These are phyloP conservation scores for Sebastes kiyomatsui DNA, from an alignment of 2,797 vertebrate species.

Conservation along the genomic window DNA sequence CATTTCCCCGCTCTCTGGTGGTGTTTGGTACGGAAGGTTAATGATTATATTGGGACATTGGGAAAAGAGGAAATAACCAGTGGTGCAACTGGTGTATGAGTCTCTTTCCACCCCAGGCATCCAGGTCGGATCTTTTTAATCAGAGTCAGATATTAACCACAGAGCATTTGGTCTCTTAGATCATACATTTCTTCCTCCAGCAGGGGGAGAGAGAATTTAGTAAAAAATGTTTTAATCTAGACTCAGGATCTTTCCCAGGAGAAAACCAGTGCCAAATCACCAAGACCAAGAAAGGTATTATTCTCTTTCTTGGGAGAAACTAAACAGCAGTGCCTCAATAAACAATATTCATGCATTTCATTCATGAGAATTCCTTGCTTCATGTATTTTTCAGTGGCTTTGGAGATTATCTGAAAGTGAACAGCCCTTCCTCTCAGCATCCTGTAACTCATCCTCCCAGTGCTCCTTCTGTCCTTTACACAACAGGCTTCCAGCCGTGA, in stretches of 20 bases:
- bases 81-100: slow-evolving; percentile 8
- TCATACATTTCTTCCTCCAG: slow-evolving; percentile 14
- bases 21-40: neutral
- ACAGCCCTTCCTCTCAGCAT: slow-evolving; percentile 17
- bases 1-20: slow-evolving; percentile 4
- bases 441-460: slow-evolving; percentile 13
- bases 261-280: neutral
- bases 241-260: neutral
- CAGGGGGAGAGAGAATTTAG: neutral
- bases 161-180: neutral
- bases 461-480: slow-evolving; percentile 5
- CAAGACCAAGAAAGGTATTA: neutral
- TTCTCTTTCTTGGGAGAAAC: neutral
- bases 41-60: slow-evolving; percentile 15
- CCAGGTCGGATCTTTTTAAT: slow-evolving; percentile 15
- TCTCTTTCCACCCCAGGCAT: neutral
- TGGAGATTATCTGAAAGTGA: slow-evolving; percentile 24
- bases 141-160: slow-evolving; percentile 11
- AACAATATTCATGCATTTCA: slow-evolving; percentile 7
- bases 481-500: slow-evolving; percentile 15
- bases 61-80: neutral
- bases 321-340: neutral
- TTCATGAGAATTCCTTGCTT: neutral
- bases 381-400: slow-evolving; percentile 38
- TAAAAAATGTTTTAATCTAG: slow-evolving; percentile 5